Evolutionary conservation across 2,797 vertebrate genomes (phyloP), one percentile per base, ranked within the genome.

Genomic region (Anableps anableps): DNA sequence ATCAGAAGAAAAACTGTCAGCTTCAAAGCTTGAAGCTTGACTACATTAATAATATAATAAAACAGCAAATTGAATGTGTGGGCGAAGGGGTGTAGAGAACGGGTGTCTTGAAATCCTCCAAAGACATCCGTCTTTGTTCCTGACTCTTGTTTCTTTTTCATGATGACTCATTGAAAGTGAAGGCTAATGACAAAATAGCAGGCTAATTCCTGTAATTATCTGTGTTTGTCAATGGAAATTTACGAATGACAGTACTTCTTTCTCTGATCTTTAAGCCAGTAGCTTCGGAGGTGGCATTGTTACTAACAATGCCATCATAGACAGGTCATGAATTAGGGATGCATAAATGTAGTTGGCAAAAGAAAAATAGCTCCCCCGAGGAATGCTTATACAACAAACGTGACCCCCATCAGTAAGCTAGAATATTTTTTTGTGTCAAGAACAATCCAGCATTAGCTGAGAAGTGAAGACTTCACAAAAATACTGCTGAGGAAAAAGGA

Each of bases 151-250:
- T 94, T 94, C 92, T 94, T 94, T 94, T 93, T 94, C 90, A 93
- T 94, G 91, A 94, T 91, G 92, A 90, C 85, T 94, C 93, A 92
- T 94, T 95, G 92, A 93, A 92, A 94, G 91, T 93, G 93, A 94
- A 94, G 93, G 92, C 93, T 95, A 95, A 95, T 94, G 95, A 95
- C 94, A 95, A 96, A 95, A 96, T 93, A 93, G 92, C 90, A 43
- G 83, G 83, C 90, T 96, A 95, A 96, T 96, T 95, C 95, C 94
- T 93, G 94, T 95, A 95, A 96, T 96, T 96, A 96, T 82, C 89
- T 85, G 86, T 93, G 92, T 94, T 95, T 95, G 94, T 95, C 94
- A 91, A 88, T 92, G 89, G 88, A 86, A 94, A 93, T 94, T 82
- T 94, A 79, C 77, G 10, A 87, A 88, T 95, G 95, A 95, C 95